Conservation (phyloP, 2,888 invertebrate species). For the Oxytorus armatus region DNA sequence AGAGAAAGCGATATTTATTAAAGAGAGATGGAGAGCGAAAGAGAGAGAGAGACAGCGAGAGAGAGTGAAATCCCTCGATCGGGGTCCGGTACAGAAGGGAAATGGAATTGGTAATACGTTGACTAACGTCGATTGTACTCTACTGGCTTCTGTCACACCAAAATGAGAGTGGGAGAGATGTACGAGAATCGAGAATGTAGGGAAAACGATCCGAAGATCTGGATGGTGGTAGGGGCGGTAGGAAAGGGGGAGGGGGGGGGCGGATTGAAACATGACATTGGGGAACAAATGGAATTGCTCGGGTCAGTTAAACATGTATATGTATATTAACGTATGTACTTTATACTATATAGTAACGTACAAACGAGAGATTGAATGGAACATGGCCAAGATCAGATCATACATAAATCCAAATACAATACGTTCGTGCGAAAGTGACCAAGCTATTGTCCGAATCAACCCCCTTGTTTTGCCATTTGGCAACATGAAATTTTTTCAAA, state of each 20-base stretch:
- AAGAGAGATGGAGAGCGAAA: slow-evolving; percentile 10
- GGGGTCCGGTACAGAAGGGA: slow-evolving; percentile 62
- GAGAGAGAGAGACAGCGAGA: slow-evolving; percentile 19
- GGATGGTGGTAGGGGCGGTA: slow-evolving; percentile 14
- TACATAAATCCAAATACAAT: slow-evolving; percentile 60
- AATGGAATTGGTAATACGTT: slow-evolving; percentile 71
- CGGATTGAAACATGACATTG: slow-evolving; percentile 67
- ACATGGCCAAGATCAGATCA: slow-evolving; percentile 66
- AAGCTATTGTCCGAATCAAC: slow-evolving; percentile 23
- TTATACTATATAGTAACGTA: slow-evolving; percentile 51
- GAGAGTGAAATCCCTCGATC: slow-evolving; percentile 55
- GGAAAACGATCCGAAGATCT: slow-evolving; percentile 54
- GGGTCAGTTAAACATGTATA: slow-evolving; percentile 59
- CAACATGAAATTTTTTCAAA: neutral
- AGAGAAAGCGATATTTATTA: slow-evolving; percentile 40
- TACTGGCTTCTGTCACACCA: slow-evolving; percentile 59
- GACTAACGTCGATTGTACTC: slow-evolving; percentile 69
- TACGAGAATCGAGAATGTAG: slow-evolving; percentile 54
- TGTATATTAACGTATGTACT: slow-evolving; percentile 48
- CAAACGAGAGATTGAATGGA: slow-evolving; percentile 66
- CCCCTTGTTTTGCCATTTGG: neutral
- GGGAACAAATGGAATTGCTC: slow-evolving; percentile 66
- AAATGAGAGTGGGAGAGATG: slow-evolving; percentile 48
- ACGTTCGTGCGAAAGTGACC: slow-evolving; percentile 20
- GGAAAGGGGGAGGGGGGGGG: slow-evolving; percentile 18